Conservation (phyloP, 2,888 invertebrate genomes). For the Standfussiana lucernea region DNA sequence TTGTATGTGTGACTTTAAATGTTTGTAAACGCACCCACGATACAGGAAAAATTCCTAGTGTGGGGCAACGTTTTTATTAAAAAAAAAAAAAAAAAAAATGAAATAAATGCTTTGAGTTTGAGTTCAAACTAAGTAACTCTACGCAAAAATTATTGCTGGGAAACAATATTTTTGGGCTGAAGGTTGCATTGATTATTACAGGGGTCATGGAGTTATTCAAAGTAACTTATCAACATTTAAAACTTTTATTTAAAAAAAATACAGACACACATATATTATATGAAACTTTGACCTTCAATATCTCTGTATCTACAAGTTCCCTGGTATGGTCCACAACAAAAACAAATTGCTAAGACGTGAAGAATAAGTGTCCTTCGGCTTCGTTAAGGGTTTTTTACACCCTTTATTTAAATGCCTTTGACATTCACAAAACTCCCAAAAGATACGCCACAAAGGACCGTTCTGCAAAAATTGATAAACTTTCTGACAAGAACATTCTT, state of each 20-base stretch:
- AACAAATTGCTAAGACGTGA: not conserved
- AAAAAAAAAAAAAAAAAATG: no score
- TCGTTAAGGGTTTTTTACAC: not conserved
- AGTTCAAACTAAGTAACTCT: no score
- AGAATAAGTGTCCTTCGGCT: not conserved
- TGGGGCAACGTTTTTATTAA: no score
- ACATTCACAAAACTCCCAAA: constrained; percentile 13
- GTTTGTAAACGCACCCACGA: no score
- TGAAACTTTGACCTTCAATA: not conserved
- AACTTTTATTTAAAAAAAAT: no score
- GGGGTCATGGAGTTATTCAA: not conserved
- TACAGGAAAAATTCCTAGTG: no score
- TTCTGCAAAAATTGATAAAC: constrained; percentile 28
- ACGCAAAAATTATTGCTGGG: no score
- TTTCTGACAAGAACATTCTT: constrained; percentile 36
- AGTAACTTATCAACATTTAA: not conserved
- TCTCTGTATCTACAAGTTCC: not conserved
- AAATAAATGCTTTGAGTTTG: no score
- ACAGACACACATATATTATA: no score
- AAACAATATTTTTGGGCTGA: no score
- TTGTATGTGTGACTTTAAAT: no score
- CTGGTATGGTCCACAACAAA: not conserved
- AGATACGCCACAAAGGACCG: not conserved
- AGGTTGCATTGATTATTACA: not conserved
- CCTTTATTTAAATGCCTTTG: constrained; percentile 5